These are phyloP conservation scores for Crypturellus undulatus DNA, from an alignment of 2,113 vertebrate species.

Conservation along the genomic window DNA sequence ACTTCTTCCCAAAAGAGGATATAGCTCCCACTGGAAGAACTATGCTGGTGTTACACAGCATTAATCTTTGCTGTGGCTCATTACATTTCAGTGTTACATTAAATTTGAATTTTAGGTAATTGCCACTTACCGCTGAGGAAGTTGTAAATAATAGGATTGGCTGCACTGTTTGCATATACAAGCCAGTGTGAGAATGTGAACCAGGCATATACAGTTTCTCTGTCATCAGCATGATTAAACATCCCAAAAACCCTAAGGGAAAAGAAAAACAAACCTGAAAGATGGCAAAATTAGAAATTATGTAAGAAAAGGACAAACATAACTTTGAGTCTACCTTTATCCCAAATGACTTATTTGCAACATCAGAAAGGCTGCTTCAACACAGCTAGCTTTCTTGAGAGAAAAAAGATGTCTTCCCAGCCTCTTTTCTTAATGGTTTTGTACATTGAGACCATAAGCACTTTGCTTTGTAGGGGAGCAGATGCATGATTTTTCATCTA, in stretches of 20 bases:
- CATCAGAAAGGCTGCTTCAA: not conserved
- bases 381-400: not conserved
- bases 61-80: slow-evolving; percentile 42
- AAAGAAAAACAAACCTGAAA: slow-evolving; percentile 36
- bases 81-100: slow-evolving; percentile 16
- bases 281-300: not conserved
- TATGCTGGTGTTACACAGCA: not conserved
- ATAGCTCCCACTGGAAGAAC: not conserved
- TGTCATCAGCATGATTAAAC: slow-evolving; percentile 90
- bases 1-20: slow-evolving; percentile 6
- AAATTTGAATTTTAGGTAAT: not conserved
- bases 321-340: not conserved
- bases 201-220: slow-evolving; percentile 95
- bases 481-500: not conserved
- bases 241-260: slow-evolving; percentile 90
- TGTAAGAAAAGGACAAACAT: not conserved
- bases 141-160: slow-evolving; percentile 98
- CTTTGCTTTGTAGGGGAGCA: not conserved
- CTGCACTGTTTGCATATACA: slow-evolving; percentile 97
- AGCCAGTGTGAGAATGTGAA: slow-evolving; percentile 98
- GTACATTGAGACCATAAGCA: not conserved
- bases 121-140: slow-evolving; percentile 94
- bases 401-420: not conserved
- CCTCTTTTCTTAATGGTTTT: not conserved
- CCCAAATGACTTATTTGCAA: not conserved